Base-by-base conservation (phyloP, 30 jellyfish, hydroid and myxozoan genomes). In the Hydra vulgaris region DNA sequence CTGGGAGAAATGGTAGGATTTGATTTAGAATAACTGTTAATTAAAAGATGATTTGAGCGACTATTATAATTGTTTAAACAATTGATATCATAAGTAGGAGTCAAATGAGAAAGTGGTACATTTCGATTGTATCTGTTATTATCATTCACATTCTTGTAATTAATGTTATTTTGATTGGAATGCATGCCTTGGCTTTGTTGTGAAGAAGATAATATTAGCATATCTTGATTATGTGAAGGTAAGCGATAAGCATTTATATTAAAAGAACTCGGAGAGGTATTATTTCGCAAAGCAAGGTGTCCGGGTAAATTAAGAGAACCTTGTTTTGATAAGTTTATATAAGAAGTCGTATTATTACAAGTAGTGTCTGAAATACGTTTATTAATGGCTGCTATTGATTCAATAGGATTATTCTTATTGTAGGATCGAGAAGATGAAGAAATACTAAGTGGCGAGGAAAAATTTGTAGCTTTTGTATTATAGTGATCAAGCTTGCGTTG, bases 311-410 rank as follows among this genome's bases (percentile, higher is more conserved):
- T 84, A 67, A 70, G 53, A 22, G 81, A 66, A n/a, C 87, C 87
- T 80, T 80, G 87, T 27, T 80, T 80, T 20, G 87, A 80, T 26
- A 80, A 80, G 70, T 80, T 80, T 22, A 80, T 80, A 80, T 66
- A 80, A 16, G 83, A 12, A 24, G 87, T 80, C 21, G 91, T 81
- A 55, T 78, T 77, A 25, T 25, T 66, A 17, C 85, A 23, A 27
- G 86, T 61, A 27, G 88, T 25, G 15, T 81, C 77, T 23, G 83
- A 25, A 20, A 78, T 84, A 16, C 95, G 76, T 67, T 79, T 85
- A 68, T 86, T 90, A 8, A 90, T 88, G 19, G 95, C 93, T 8
- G 89, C 81, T 86, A 90, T 77, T 18, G 95, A 88, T 72, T 90
- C 97, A 53, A 89, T 81, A 7, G 97, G 95, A 53, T 79, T 82